Evolutionary conservation across 2,888 invertebrate genomes (phyloP), one percentile per base, ranked within the genome.

Genomic region (Philhelius pedissequus): DNA sequence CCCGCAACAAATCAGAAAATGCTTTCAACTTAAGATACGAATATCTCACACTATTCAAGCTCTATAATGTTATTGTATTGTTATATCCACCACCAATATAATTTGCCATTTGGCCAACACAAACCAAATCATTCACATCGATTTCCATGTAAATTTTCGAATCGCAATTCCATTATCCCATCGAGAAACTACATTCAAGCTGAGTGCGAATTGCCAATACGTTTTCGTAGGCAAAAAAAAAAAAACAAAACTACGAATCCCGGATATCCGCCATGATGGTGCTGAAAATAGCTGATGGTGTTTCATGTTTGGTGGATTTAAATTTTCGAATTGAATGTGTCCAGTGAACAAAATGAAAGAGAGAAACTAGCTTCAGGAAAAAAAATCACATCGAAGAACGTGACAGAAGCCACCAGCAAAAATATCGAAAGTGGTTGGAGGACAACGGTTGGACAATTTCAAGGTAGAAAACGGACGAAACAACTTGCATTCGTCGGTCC

Each of bases 121-220:
- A 32, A 52, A 64, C 38, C 38, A 27, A 82, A 30, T 60, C 60
- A 38, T 22, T 45, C 66, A 13, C 40, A 62, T 66, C 60, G 73
- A 83, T 83, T 83, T 83, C 58, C 64, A 79, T 83, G 50, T 35
- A 75, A 79, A 70, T 70, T 68, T 83, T 20, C 43, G 27, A 62
- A 69, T 50, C 8, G 11, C 79, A 79, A 74, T 83, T 73, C 79
- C 79, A 79, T 74, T 74, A 69, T 54, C 66, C 66, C 58, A 20
- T 48, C 27, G 43, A 18, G 18, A 20, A 69, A 18, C 6, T 50
- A 54, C 35, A 48, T 48, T 25, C 22, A 15, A 50, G 15, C 25
- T 9, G n/a, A 15, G 30, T 64, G 45, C 4, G 32, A 64, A 32
- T 64, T 48, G 64, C 32, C 54, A 60, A 22, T 25, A 40, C 38